Base-by-base conservation (phyloP, 2,113 vertebrate genomes). In the Dipodomys stephensi region DNA sequence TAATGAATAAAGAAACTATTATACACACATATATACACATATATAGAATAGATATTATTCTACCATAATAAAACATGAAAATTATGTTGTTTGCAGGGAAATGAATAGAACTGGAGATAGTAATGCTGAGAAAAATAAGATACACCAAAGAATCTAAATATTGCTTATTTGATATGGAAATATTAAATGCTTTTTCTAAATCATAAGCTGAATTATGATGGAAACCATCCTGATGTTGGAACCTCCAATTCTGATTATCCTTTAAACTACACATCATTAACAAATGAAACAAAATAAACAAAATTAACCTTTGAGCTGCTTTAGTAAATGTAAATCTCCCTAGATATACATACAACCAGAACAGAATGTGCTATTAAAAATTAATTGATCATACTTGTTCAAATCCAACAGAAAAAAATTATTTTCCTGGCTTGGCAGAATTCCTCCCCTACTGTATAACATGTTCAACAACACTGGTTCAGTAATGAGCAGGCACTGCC, bases 301-400 rank as follows among this genome's bases (percentile, higher is more conserved):
- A 92, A 10, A 18, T 94, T 90, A 85, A 92, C 95, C 92, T 97
- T 95, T 85, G 91, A 96, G 78, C 46, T 96, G 87, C 53, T 97
- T 82, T 39, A 79, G 64, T 83, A 94, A 96, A 95, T 96, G 92
- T 96, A 80, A 57, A 78, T 27, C 28, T 73, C 84, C 6, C 73
- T 87, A 96, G 96, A 94, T 96, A 97, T 96, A 98, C 98, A 98
- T 95, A 98, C 80, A 78, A 96, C 80, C 83, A 96, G 97, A 97
- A 98, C 97, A 96, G 53, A 83, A 83, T 97, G 97, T 98, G 93
- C 96, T 88, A 95, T 96, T 94, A 94, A 0, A 94, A 93, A 84
- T 87, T 82, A 0, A 62, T 44, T 78, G 81, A 90, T 81, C 16
- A 46, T 27, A 88, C 6, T 83, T 95, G 18, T 90, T 89, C 27